phyloP scores from a whole-genome alignment of 2,113 vertebrate species.

The Takifugu flavidus region DNA sequence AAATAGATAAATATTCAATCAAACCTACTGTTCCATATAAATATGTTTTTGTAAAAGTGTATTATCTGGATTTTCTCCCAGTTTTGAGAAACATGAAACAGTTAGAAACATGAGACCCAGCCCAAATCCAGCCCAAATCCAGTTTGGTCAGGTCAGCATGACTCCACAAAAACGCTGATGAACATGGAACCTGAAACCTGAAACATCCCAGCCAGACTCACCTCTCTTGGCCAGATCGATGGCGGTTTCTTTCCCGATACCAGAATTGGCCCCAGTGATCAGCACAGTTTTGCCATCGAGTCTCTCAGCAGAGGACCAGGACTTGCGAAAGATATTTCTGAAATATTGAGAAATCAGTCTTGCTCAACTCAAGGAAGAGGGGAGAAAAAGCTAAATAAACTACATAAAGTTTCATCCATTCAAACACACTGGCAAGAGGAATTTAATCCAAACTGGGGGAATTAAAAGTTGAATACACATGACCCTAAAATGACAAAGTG shows the following conservation, averaged over 20 bases:
- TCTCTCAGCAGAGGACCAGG: conserved; percentile 60
- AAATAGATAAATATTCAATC: no score
- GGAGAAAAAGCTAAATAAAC: no score
- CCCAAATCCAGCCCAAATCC: not conserved
- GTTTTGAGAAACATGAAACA: no score
- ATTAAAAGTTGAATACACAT: no score
- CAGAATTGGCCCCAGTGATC: conserved; percentile 75
- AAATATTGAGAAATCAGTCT: conserved; percentile 12
- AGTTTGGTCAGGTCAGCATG: not conserved
- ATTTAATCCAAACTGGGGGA: no score
- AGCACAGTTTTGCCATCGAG: conserved; percentile 66
- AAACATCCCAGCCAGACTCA: conserved; percentile 1
- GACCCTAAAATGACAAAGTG: no score
- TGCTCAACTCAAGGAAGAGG: not conserved
- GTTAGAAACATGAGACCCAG: not conserved
- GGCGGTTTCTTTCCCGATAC: conserved; percentile 75
- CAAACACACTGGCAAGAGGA: not conserved
- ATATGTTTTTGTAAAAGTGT: no score
- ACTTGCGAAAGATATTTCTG: conserved; percentile 59
- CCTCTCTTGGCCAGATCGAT: conserved; percentile 74
- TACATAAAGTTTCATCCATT: no score
- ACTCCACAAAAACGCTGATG: not conserved
- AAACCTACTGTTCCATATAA: no score
- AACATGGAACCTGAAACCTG: no score
- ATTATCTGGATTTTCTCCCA: no score